phyloP scores from a whole-genome alignment of 2,797 vertebrate genomes.

The Sphaeramia orbicularis region DNA sequence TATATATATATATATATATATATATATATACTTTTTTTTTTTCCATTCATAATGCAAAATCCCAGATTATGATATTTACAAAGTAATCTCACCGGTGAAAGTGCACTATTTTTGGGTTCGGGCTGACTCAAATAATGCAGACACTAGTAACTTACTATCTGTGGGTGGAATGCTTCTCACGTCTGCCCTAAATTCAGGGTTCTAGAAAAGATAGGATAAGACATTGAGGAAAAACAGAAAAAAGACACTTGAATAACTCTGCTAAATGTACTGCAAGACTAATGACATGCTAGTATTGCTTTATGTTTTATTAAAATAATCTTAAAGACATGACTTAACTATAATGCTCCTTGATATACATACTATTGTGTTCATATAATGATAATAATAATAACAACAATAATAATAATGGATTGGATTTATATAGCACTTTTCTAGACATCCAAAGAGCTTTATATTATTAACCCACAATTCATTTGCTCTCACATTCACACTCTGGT shows the following conservation, averaged over 20 bases:
- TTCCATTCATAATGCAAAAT: constrained; percentile 4
- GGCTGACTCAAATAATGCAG: constrained; percentile 50
- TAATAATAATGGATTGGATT: no score
- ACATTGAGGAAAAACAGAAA: constrained; percentile 47
- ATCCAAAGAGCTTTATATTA: no score
- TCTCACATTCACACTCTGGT: no score
- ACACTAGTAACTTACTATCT: constrained; percentile 30
- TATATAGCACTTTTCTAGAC: no score
- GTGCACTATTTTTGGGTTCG: constrained; percentile 34
- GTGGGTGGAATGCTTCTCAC: constrained; percentile 64
- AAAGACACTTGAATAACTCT: not conserved
- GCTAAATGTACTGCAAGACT: constrained; percentile 1
- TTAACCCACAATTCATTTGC: no score
- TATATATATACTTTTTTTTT: no score
- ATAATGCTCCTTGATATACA: not conserved
- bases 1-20: no score
- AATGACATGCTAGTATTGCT: not conserved
- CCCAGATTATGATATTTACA: constrained; percentile 1
- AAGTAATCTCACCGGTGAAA: no score
- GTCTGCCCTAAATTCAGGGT: constrained; percentile 70
- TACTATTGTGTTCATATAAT: not conserved
- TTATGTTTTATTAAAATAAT: constrained; percentile 14
- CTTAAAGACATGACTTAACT: not conserved
- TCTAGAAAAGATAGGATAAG: constrained; percentile 39
- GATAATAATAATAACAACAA: no score